These are phyloP conservation scores for Drosophila lini DNA, from an alignment of 1,140 invertebrate species.

Conservation along the genomic window DNA sequence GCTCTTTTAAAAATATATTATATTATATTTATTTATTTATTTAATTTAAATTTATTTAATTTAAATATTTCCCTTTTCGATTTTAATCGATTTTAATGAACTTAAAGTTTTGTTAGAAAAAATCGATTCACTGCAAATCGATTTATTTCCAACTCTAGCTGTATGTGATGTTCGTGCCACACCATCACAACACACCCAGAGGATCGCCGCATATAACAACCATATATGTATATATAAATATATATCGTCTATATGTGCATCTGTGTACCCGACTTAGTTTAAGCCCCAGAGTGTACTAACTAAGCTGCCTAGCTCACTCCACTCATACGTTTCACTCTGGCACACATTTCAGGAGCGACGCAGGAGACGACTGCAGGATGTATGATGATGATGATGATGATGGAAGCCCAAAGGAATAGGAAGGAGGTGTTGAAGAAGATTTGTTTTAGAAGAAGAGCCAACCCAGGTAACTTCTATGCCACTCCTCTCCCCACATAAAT, in stretches of 20 bases:
- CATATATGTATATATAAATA: constrained; percentile 18
- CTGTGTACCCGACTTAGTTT: constrained; percentile 12
- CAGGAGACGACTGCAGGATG: not conserved
- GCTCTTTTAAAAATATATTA: no score
- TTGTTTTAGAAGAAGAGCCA: constrained; percentile 42
- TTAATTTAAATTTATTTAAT: no score
- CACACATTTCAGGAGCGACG: constrained; percentile 22
- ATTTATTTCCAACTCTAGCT: no score
- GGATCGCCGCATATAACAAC: not conserved
- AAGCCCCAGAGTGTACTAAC: constrained; percentile 8
- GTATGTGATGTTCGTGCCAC: constrained; percentile 22
- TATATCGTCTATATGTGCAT: constrained; percentile 12
- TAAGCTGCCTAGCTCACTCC: not conserved
- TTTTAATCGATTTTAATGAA: no score
- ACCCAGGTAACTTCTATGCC: constrained; percentile 79
- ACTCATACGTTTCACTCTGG: constrained; percentile 15
- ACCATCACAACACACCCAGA: constrained; percentile 14
- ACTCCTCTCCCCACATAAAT: constrained; percentile 64
- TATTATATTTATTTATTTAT: no score
- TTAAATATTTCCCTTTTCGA: no score
- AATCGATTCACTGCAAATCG: no score
- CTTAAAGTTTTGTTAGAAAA: no score
- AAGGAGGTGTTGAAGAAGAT: not conserved
- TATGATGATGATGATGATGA: not conserved
- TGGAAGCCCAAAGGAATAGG: not conserved